phyloP scores from a whole-genome alignment of 2,888 invertebrate genomes.

The Autographa gamma region DNA sequence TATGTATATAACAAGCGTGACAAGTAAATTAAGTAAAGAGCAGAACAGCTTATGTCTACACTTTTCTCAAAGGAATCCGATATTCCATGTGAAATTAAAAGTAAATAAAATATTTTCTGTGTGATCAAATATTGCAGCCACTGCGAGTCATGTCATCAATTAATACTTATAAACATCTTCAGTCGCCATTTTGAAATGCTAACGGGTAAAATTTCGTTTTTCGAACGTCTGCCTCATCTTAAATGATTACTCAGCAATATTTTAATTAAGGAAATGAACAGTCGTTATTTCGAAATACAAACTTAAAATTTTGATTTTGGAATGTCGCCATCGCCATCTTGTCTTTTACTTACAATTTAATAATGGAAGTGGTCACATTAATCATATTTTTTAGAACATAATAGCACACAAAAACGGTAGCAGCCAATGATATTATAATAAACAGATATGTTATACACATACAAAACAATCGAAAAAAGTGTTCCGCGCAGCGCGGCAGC shows the following conservation, averaged over 20 bases:
- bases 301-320: slow-evolving; percentile 1
- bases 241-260: slow-evolving; percentile 7
- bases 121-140: background rate
- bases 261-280: slow-evolving; percentile 10
- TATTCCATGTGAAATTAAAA: too few species aligned
- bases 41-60: too few species aligned
- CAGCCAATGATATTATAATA: too few species aligned
- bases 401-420: too few species aligned
- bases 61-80: too few species aligned
- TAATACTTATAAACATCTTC: background rate
- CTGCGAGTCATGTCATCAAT: background rate
- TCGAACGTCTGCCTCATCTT: slow-evolving; percentile 3
- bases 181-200: slow-evolving; percentile 12
- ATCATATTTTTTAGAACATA: background rate
- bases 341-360: slow-evolving; percentile 9
- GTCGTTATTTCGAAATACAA: slow-evolving; percentile 7
- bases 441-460: too few species aligned
- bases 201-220: slow-evolving; percentile 8
- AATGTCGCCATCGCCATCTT: background rate
- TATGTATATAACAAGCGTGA: too few species aligned
- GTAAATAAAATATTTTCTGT: background rate
- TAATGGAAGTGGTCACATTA: slow-evolving; percentile 14
- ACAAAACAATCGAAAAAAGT: too few species aligned
- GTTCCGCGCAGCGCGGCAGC: too few species aligned
- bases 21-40: too few species aligned